These are phyloP conservation scores for Seriola dumerili DNA, from an alignment of 2,113 vertebrate species.

Conservation along the genomic window DNA sequence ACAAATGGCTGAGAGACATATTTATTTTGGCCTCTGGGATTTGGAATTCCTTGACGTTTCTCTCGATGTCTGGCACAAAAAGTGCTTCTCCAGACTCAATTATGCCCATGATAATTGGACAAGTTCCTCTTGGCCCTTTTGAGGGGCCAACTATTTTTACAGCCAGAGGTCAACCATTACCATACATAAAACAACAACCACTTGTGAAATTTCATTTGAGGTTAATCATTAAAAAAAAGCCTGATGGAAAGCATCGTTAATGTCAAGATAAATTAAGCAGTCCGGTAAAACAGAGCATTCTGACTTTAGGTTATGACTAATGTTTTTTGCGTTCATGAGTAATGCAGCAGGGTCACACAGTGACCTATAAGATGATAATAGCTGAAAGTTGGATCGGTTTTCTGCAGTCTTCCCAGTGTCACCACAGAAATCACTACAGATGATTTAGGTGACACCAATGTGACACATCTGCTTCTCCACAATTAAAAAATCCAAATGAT, in stretches of 20 bases:
- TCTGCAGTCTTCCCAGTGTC: constrained; percentile 3
- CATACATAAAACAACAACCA: constrained; percentile 42
- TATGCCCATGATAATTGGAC: constrained; percentile 47
- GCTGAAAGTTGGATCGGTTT: constrained; percentile 16
- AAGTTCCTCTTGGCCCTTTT: constrained; percentile 43
- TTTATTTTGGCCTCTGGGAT: constrained; percentile 65
- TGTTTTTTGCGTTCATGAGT: neutral
- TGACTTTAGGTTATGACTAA: constrained; percentile 21
- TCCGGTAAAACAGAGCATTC: constrained; percentile 13
- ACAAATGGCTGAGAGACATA: constrained; percentile 35
- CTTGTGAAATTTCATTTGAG: constrained; percentile 20
- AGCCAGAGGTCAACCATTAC: constrained; percentile 37
- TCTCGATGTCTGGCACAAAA: constrained; percentile 42
- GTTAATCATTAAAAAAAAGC: constrained; percentile 24
- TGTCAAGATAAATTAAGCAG: constrained; percentile 34
- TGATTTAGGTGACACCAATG: constrained; percentile 18
- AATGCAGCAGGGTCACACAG: constrained; percentile 1
- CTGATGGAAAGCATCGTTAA: constrained; percentile 36
- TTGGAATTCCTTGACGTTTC: constrained; percentile 50
- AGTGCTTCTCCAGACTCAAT: constrained; percentile 34
- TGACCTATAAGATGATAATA: constrained; percentile 20
- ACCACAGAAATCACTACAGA: neutral
- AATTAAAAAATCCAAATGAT: constrained; percentile 27
- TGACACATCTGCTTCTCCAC: neutral
- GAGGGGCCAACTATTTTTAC: constrained; percentile 28